Percentiles rank a stretch among this genome's conserved stretches.
These are phyloP conservation scores for Lepidurus arcticus DNA, from an alignment of 1,140 invertebrate species.

Conservation along the genomic window DNA sequence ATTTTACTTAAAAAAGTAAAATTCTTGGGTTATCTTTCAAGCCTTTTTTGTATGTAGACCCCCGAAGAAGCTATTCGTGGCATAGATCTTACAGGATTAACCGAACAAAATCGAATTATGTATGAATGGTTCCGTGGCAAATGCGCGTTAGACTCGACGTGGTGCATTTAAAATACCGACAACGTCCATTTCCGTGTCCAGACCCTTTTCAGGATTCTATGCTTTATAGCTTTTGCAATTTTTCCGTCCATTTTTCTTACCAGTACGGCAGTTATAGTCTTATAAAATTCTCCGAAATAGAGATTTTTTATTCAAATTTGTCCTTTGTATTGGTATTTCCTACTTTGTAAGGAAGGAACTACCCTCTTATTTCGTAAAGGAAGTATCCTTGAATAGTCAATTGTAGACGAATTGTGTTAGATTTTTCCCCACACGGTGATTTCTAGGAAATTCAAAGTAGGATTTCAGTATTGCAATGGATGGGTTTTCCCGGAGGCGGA, in stretches of 20 bases:
- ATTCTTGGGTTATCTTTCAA: background rate
- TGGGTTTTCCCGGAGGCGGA: background rate
- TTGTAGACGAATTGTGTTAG: too few species aligned
- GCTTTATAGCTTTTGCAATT: background rate
- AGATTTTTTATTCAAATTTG: too few species aligned
- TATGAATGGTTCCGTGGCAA: conserved; percentile 76
- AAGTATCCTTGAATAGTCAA: too few species aligned
- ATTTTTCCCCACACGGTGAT: too few species aligned
- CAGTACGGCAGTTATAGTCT: too few species aligned
- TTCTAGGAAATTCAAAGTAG: too few species aligned
- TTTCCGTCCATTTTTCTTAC: background rate
- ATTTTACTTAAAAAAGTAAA: conserved; percentile 41
- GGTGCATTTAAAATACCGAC: conserved; percentile 51
- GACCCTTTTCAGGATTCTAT: background rate
- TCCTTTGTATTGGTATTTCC: too few species aligned
- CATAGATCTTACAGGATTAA: conserved; percentile 48
- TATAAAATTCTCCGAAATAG: too few species aligned
- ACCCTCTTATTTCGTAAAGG: too few species aligned
- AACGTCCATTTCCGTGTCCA: background rate
- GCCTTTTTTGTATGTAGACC: conserved; percentile 44
- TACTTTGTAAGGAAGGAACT: too few species aligned
- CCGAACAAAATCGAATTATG: conserved; percentile 60
- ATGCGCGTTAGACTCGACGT: conserved; percentile 63
- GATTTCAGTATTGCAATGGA: too few species aligned
- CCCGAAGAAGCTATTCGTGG: conserved; percentile 43